These are phyloP conservation scores for Micrastur ruficollis DNA, from an alignment of 2,797 vertebrate species.

Conservation along the genomic window DNA sequence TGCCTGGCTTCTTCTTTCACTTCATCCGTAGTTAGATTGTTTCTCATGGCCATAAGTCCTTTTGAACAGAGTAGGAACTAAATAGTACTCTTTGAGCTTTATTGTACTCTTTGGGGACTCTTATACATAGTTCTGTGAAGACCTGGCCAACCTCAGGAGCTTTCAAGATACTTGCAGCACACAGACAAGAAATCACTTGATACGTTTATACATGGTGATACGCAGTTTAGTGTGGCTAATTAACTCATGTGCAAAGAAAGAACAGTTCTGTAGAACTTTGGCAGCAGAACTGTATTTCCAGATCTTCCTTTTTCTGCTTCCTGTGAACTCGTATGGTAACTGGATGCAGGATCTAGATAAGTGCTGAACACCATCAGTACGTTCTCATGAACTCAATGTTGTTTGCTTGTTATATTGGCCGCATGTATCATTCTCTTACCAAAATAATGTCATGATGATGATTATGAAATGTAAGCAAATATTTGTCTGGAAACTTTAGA, in stretches of 20 bases:
- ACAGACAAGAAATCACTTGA: neutral
- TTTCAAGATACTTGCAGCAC: neutral
- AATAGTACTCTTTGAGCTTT: neutral
- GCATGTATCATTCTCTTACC: neutral
- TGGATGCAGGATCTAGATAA: neutral
- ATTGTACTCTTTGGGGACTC: neutral
- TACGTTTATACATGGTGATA: neutral
- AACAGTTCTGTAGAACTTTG: neutral
- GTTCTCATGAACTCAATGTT: neutral
- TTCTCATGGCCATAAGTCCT: neutral
- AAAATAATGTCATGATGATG: neutral
- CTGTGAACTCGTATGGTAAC: neutral
- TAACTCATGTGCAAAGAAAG: neutral
- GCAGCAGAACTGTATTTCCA: neutral
- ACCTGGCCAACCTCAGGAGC: neutral
- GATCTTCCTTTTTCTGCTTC: neutral
- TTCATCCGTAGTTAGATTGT: neutral
- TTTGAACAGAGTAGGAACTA: neutral
- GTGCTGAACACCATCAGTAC: neutral
- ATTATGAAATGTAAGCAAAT: neutral
- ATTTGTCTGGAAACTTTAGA: neutral
- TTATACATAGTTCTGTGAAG: neutral
- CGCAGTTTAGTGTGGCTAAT: neutral
- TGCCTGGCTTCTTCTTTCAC: neutral
- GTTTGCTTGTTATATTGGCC: neutral